Evolutionary conservation across 2,888 invertebrate genomes (phyloP).

Genomic region (Agrochola lota): DNA sequence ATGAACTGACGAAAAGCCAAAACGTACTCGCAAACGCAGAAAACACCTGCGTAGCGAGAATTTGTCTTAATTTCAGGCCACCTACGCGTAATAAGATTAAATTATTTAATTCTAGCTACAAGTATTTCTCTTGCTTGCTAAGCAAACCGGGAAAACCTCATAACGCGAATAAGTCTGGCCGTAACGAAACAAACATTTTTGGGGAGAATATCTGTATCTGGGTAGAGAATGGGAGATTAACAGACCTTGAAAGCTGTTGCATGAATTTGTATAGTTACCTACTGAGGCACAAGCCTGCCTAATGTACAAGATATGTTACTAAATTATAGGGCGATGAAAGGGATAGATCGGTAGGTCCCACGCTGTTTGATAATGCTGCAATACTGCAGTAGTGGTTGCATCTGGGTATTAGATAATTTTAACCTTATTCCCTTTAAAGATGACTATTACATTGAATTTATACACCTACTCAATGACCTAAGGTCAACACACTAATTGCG

Average conservation of each 20-base stretch:
- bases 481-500: too few relatives aligned
- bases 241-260: conserved; percentile 1
- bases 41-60: conserved; percentile 70
- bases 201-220: neutral
- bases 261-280: neutral
- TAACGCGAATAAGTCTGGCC: conserved; percentile 20
- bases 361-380: too few relatives aligned
- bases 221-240: neutral
- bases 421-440: too few relatives aligned
- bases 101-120: conserved; percentile 54
- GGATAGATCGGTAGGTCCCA: neutral
- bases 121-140: conserved; percentile 45
- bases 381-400: too few relatives aligned
- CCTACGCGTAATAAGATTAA: conserved; percentile 59
- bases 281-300: neutral
- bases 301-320: neutral
- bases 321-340: neutral
- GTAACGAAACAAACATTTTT: conserved; percentile 39
- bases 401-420: too few relatives aligned
- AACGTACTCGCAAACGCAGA: conserved; percentile 54
- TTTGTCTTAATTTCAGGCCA: conserved; percentile 51
- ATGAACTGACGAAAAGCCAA: conserved; percentile 71
- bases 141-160: conserved; percentile 48
- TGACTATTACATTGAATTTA: too few relatives aligned
- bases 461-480: too few relatives aligned